phyloP scores from a whole-genome alignment of 2,113 vertebrate species.

The Podiceps cristatus region DNA sequence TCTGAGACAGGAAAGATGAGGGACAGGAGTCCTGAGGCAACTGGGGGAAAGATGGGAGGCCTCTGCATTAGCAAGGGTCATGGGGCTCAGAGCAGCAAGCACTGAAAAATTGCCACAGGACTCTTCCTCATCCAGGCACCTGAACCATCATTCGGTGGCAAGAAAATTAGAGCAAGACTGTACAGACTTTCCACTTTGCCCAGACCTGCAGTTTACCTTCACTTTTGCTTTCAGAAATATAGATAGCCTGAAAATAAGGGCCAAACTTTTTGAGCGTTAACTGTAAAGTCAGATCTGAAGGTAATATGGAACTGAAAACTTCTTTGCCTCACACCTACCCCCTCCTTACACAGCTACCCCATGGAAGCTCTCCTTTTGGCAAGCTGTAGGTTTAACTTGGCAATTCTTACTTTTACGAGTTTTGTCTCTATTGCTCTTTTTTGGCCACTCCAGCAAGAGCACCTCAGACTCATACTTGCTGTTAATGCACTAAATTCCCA shows the following conservation, averaged over 20 bases:
- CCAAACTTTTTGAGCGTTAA: neutral
- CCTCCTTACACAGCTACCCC: neutral
- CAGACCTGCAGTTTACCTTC: neutral
- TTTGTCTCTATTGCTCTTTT: neutral
- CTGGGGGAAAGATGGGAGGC: neutral
- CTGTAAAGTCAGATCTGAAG: neutral
- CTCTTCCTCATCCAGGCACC: neutral
- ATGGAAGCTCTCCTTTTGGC: neutral
- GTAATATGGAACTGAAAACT: neutral
- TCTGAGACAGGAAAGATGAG: neutral
- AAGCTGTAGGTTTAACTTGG: neutral
- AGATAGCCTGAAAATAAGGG: neutral
- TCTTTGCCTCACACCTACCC: neutral
- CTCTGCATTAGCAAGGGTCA: neutral
- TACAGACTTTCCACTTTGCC: neutral
- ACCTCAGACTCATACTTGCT: neutral
- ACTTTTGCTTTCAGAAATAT: neutral
- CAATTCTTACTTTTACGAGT: neutral
- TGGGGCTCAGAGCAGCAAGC: neutral
- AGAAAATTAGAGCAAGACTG: neutral
- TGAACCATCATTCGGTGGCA: neutral
- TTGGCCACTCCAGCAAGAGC: neutral
- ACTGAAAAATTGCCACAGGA: neutral
- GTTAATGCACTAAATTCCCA: neutral
- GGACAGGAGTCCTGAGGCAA: fast-evolving